These are phyloP conservation scores for Aphyosemion australe DNA, from an alignment of 2,113 vertebrate genomes.

Conservation along the genomic window DNA sequence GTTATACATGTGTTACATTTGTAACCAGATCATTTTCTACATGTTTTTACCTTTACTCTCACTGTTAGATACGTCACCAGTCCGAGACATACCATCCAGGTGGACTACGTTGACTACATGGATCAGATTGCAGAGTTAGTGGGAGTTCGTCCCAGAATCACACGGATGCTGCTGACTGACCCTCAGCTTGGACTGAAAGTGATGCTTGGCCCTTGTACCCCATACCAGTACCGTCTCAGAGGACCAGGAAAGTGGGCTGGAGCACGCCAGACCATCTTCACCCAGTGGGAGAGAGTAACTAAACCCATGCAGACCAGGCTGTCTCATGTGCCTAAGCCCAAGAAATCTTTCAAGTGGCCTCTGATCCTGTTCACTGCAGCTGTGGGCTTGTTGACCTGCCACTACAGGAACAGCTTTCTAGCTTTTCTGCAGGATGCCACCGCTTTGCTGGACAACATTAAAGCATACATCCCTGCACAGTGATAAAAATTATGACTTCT, in stretches of 20 bases:
- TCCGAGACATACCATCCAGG: conserved; percentile 87
- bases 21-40: neutral
- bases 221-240: conserved; percentile 88
- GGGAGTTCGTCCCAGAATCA: conserved; percentile 79
- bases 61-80: conserved; percentile 82
- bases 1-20: too few relatives aligned
- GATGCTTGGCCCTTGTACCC: conserved; percentile 87
- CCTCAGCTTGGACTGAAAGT: conserved; percentile 81
- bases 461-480: conserved; percentile 43
- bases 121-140: conserved; percentile 82
- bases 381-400: conserved; percentile 56
- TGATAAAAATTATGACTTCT: conserved; percentile 1
- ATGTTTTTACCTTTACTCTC: conserved; percentile 6
- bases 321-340: conserved; percentile 42
- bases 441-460: conserved; percentile 49
- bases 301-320: conserved; percentile 83
- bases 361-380: conserved; percentile 40
- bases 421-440: conserved; percentile 55
- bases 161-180: conserved; percentile 80
- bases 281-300: conserved; percentile 84
- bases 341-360: neutral
- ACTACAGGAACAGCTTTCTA: conserved; percentile 51
- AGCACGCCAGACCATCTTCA: conserved; percentile 86
- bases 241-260: conserved; percentile 86
- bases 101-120: conserved; percentile 80